Percentiles rank a stretch among this genome's conserved stretches.
phyloP scores from a whole-genome alignment of 30 jellyfish, hydroid and myxozoan species.

The Aurelia coerulea region DNA sequence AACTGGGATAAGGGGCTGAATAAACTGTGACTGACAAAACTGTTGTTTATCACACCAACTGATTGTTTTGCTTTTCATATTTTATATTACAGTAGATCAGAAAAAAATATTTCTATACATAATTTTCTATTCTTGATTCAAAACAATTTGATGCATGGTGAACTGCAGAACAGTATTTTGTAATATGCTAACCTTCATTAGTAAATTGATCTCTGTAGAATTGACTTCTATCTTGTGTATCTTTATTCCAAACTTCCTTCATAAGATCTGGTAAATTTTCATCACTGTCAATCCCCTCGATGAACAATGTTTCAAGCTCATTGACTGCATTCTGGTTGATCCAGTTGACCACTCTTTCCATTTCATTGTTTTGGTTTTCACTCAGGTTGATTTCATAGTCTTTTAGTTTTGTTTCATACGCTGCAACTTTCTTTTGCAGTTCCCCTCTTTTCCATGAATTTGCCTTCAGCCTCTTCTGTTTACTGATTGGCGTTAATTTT shows the following conservation, averaged over 20 bases:
- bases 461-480: conserved; percentile 1
- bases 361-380: background rate
- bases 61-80: too few species aligned
- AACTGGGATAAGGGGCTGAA: too few species aligned
- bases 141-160: too few species aligned
- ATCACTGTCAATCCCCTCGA: background rate
- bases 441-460: conserved; percentile 27
- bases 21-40: too few species aligned
- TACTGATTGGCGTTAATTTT: conserved; percentile 34
- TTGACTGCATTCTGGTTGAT: conserved; percentile 33
- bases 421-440: background rate
- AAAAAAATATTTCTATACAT: too few species aligned
- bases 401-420: conserved; percentile 16
- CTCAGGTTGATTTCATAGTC: conserved; percentile 6
- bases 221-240: conserved; percentile 34
- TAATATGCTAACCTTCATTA: conserved; percentile 15
- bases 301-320: conserved; percentile 30
- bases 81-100: background rate
- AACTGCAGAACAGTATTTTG: background rate
- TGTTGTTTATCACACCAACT: too few species aligned
- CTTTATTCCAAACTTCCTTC: conserved; percentile 28
- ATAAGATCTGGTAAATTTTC: conserved; percentile 1
- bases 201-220: conserved; percentile 45
- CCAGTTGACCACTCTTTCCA: conserved; percentile 53
- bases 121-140: too few species aligned